These are phyloP conservation scores for Acleris literana DNA, from an alignment of 2,888 invertebrate species.

Conservation along the genomic window DNA sequence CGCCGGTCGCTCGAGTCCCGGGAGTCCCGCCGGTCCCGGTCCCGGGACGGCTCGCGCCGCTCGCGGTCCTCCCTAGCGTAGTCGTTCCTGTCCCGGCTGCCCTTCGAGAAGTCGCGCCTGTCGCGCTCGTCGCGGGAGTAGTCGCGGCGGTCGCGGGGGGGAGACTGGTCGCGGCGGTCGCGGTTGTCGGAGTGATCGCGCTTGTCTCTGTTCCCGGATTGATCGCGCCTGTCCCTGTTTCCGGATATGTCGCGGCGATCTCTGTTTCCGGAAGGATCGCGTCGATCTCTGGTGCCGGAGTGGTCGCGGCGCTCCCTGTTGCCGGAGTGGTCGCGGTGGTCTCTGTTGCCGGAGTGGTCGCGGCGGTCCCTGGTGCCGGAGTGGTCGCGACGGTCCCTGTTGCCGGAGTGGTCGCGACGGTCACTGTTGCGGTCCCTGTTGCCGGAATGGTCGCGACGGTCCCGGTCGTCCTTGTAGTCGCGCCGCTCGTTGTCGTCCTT, in stretches of 20 bases:
- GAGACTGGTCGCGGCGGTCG: conserved; percentile 44
- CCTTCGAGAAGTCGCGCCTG: conserved; percentile 33
- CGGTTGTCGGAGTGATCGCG: conserved; percentile 45
- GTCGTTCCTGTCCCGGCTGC: conserved; percentile 12
- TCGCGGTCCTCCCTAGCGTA: conserved; percentile 42
- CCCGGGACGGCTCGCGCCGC: conserved; percentile 45
- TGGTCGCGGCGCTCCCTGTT: conserved; percentile 47
- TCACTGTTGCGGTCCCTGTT: conserved; percentile 46
- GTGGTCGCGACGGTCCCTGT: neutral
- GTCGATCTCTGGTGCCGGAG: conserved; percentile 48
- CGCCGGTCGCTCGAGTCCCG: conserved; percentile 43
- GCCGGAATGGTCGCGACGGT: conserved; percentile 46
- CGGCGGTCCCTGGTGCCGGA: conserved; percentile 37
- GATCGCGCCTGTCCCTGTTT: conserved; percentile 45
- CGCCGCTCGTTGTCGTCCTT: conserved; percentile 42
- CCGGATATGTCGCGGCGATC: conserved; percentile 53
- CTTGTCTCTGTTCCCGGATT: conserved; percentile 37
- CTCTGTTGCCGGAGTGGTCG: conserved; percentile 14
- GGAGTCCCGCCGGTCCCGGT: conserved; percentile 39
- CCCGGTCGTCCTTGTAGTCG: conserved; percentile 41
- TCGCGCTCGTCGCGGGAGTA: conserved; percentile 41
- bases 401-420: conserved; percentile 44
- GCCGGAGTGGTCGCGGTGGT: conserved; percentile 36
- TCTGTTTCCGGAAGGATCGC: conserved; percentile 45
- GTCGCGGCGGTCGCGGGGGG: conserved; percentile 40